Conservation (phyloP, 2,113 vertebrate genomes). For the Orientallactaga bullata region DNA sequence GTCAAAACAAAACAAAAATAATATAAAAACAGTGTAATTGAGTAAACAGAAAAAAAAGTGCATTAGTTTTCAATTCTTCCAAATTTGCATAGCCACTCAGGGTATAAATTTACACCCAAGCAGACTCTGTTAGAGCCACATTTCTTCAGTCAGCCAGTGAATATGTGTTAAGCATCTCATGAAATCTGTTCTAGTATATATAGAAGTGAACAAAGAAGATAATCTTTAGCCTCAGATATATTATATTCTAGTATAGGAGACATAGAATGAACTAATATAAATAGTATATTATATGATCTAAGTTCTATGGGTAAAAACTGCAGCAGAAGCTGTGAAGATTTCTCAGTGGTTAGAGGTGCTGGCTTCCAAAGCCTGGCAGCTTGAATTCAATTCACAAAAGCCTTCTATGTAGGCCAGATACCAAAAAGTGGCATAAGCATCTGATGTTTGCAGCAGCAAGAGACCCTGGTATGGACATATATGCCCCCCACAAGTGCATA, state of each 20-base stretch:
- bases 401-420: too few relatives aligned
- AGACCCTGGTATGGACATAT: too few relatives aligned
- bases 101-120: background rate
- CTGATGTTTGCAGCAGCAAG: too few relatives aligned
- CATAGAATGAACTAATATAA: slow-evolving; percentile 9
- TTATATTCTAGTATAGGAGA: background rate
- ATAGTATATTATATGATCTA: background rate
- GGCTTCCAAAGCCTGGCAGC: too few relatives aligned
- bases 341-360: too few relatives aligned
- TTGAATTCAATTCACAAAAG: too few relatives aligned
- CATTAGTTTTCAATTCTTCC: background rate
- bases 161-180: background rate
- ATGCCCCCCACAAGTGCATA: too few relatives aligned
- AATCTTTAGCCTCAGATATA: background rate
- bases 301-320: background rate
- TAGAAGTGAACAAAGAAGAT: background rate
- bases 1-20: background rate
- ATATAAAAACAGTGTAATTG: background rate
- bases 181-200: slow-evolving; percentile 21
- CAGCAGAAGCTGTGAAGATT: background rate
- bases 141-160: background rate
- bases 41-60: background rate
- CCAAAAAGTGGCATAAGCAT: too few relatives aligned
- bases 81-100: background rate
- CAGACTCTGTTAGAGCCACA: background rate